Conservation (phyloP, 2,797 vertebrate genomes). For the Bradypodion pumilum region DNA sequence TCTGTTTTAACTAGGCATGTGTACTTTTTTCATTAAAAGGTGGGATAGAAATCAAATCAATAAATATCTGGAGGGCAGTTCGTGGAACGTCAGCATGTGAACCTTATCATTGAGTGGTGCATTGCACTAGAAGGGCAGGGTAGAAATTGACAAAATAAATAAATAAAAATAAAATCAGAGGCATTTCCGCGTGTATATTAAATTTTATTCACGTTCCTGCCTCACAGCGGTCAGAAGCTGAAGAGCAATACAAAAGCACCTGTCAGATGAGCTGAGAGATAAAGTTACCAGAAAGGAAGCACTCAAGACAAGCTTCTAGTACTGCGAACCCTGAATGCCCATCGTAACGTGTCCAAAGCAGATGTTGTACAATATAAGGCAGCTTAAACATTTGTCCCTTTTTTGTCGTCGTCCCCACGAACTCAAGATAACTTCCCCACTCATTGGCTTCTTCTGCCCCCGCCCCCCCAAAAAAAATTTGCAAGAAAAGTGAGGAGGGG, state of each 20-base stretch:
- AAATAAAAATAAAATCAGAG: too few species aligned
- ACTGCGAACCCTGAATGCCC: not conserved
- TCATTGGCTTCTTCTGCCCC: not conserved
- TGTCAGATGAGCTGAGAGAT: not conserved
- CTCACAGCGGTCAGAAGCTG: not conserved
- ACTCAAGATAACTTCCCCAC: not conserved
- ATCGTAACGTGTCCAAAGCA: not conserved
- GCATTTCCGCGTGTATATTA: not conserved
- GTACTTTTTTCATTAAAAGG: too few species aligned
- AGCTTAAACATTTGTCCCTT: not conserved
- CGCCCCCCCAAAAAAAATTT: too few species aligned
- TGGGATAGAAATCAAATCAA: too few species aligned
- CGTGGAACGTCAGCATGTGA: too few species aligned
- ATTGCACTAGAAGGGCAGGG: too few species aligned
- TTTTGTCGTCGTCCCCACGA: too few species aligned
- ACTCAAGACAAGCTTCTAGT: not conserved
- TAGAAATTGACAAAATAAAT: too few species aligned
- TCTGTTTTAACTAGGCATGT: too few species aligned
- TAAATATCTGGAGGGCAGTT: not conserved
- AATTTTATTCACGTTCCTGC: slow-evolving; percentile 15
- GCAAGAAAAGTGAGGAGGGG: not conserved
- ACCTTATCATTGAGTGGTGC: too few species aligned
- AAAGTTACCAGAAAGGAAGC: not conserved
- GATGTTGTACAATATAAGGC: not conserved
- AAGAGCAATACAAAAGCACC: slow-evolving; percentile 18